These are phyloP conservation scores for Cassiopea xamachana DNA, from an alignment of 30 jellyfish, hydroid and myxozoan genomes.

Conservation along the genomic window DNA sequence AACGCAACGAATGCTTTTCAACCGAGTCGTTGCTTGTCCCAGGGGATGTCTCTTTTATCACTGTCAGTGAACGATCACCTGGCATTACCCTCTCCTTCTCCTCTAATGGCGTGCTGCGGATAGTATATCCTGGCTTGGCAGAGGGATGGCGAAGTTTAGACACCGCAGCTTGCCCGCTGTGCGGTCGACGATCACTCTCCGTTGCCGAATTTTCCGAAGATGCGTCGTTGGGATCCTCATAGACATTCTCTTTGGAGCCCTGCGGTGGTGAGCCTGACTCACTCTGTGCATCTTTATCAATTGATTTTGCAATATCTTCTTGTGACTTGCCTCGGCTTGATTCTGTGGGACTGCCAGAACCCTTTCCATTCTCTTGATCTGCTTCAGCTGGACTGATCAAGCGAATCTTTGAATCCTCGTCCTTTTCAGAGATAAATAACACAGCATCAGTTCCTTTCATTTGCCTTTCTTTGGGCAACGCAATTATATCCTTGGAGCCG, in stretches of 20 bases:
- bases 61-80: constrained; percentile 62
- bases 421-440: constrained; percentile 58
- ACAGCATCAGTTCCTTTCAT: constrained; percentile 39
- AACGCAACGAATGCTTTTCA: constrained; percentile 69
- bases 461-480: constrained; percentile 28
- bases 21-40: constrained; percentile 58
- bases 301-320: constrained; percentile 24
- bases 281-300: constrained; percentile 45
- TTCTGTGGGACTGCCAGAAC: constrained; percentile 28
- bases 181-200: constrained; percentile 77
- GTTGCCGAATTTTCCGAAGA: constrained; percentile 91
- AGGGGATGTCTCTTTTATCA: constrained; percentile 57
- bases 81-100: constrained; percentile 42
- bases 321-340: constrained; percentile 43
- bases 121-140: constrained; percentile 60
- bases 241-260: constrained; percentile 79
- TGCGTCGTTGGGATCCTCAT: constrained; percentile 84
- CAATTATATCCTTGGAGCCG: constrained; percentile 73
- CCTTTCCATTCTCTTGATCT: constrained; percentile 43
- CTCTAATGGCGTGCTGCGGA: constrained; percentile 31
- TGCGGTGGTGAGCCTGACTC: constrained; percentile 63
- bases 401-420: constrained; percentile 66
- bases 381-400: constrained; percentile 54
- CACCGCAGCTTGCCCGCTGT: constrained; percentile 33
- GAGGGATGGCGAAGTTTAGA: constrained; percentile 70